Percentiles rank a stretch among this genome's conserved stretches.
Conservation (phyloP, 2,797 vertebrate genomes). For the Danio tinwini region DNA sequence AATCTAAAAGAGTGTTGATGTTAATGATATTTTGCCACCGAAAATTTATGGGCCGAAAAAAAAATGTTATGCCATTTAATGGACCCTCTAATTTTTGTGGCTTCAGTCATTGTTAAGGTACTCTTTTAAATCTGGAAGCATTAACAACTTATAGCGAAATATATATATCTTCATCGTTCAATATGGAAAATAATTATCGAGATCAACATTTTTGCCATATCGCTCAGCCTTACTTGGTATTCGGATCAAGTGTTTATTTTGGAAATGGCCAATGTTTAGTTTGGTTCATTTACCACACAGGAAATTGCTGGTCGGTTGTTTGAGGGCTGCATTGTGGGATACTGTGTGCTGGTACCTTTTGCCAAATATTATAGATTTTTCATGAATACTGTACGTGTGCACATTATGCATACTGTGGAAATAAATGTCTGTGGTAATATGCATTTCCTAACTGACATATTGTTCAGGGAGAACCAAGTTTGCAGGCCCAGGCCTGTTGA, state of each 20-base stretch:
- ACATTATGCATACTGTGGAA: not conserved
- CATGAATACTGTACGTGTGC: too few relatives aligned
- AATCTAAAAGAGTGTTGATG: too few relatives aligned
- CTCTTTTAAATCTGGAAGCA: too few relatives aligned
- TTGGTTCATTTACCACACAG: not conserved
- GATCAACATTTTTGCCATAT: too few relatives aligned
- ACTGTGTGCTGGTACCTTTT: not conserved
- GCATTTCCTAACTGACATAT: not conserved
- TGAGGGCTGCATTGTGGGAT: not conserved
- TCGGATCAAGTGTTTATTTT: not conserved
- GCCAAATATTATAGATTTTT: not conserved
- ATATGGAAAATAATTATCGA: too few relatives aligned
- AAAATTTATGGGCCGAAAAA: too few relatives aligned
- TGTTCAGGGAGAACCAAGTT: slow-evolving; percentile 29
- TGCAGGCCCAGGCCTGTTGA: slow-evolving; percentile 46
- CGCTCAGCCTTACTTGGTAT: not conserved
- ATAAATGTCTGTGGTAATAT: not conserved
- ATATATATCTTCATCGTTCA: too few relatives aligned
- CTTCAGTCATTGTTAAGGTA: too few relatives aligned
- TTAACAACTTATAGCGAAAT: too few relatives aligned
- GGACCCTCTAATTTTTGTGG: too few relatives aligned
- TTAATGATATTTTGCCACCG: too few relatives aligned
- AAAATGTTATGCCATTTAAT: too few relatives aligned
- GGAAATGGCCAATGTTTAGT: not conserved
- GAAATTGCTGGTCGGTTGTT: not conserved